Percentiles rank a stretch among this genome's conserved stretches.
These are phyloP conservation scores for Typhlomys cinereus DNA, from an alignment of 2,113 vertebrate genomes.

Conservation along the genomic window DNA sequence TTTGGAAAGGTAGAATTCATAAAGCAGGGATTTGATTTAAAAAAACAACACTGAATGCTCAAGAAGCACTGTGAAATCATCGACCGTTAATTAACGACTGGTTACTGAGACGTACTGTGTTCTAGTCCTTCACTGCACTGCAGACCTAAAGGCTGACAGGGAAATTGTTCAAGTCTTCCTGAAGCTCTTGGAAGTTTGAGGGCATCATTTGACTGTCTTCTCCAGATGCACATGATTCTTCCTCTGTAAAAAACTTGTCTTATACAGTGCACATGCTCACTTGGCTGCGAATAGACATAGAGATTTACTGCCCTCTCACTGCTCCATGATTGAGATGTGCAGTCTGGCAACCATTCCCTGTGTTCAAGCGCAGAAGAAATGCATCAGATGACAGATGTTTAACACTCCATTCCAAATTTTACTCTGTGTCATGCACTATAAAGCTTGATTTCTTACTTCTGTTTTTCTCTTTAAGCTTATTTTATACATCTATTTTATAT, in stretches of 20 bases:
- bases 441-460: conserved; percentile 6
- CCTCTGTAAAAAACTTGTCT: not conserved
- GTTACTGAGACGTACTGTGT: not conserved
- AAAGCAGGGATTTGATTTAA: not conserved
- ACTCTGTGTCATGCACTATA: not conserved
- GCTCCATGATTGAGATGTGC: not conserved
- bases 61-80: not conserved
- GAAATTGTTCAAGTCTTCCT: not conserved
- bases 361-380: conserved; percentile 33
- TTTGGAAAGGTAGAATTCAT: not conserved
- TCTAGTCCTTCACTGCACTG: not conserved
- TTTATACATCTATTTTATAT: conserved; percentile 31
- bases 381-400: conserved; percentile 5
- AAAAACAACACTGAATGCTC: not conserved
- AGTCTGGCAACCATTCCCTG: not conserved
- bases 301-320: not conserved
- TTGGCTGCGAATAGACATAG: not conserved
- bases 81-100: too few relatives aligned
- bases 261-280: not conserved
- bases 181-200: not conserved
- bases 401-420: conserved; percentile 10
- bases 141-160: not conserved
- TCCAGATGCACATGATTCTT: not conserved
- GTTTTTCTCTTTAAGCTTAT: conserved; percentile 10
- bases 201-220: not conserved